These are phyloP conservation scores for Stichopus horrens DNA, from an alignment of 53 echinoderm and acorn worm genomes.

Conservation along the genomic window DNA sequence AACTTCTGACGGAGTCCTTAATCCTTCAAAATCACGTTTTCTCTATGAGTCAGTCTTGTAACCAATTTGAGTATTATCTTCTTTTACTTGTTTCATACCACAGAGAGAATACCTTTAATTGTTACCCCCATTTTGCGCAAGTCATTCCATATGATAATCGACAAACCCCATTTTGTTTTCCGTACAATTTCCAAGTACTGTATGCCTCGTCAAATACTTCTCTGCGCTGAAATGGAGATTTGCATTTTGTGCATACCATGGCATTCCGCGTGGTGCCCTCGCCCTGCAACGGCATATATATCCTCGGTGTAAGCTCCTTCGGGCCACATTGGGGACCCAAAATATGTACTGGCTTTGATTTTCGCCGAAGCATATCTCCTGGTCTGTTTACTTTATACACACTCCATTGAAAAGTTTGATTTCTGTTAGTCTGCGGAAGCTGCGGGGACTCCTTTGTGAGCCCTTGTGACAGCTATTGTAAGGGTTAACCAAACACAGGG, in stretches of 20 bases:
- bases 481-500: constrained; percentile 41
- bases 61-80: too few species aligned
- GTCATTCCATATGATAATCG: too few species aligned
- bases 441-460: constrained; percentile 28
- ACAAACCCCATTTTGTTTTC: too few species aligned
- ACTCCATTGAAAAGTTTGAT: constrained; percentile 44
- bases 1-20: background rate
- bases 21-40: background rate
- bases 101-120: too few species aligned
- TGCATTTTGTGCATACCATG: constrained; percentile 21
- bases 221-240: background rate
- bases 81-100: too few species aligned
- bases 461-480: constrained; percentile 34
- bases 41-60: too few species aligned
- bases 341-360: constrained; percentile 46
- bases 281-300: constrained; percentile 22
- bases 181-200: too few species aligned
- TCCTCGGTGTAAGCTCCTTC: constrained; percentile 41
- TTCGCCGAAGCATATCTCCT: constrained; percentile 48
- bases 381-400: constrained; percentile 41
- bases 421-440: constrained; percentile 9
- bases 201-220: too few species aligned
- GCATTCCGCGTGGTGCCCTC: constrained; percentile 25
- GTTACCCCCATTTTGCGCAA: too few species aligned
- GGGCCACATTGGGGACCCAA: constrained; percentile 45